Conservation (phyloP, 2,113 vertebrate species). For the Burhinus bistriatus region DNA sequence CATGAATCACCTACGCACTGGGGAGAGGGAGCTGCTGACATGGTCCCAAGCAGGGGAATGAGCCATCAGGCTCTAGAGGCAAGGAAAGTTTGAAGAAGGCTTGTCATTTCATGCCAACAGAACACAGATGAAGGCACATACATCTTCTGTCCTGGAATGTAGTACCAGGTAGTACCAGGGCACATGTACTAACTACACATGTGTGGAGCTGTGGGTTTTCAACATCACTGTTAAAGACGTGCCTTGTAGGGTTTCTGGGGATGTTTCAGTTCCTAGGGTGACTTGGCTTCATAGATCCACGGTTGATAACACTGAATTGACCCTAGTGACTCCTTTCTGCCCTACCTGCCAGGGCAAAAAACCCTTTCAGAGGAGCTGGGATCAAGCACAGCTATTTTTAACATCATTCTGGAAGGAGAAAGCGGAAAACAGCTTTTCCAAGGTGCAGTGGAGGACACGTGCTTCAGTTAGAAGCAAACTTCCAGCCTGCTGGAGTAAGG, state of each 20-base stretch:
- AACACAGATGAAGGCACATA: background rate
- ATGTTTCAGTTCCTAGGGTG: background rate
- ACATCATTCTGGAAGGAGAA: background rate
- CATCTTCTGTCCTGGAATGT: too few species aligned
- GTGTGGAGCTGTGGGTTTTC: background rate
- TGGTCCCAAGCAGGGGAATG: background rate
- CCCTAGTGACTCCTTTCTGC: background rate
- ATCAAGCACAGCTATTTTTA: background rate
- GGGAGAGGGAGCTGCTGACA: background rate
- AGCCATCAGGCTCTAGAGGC: background rate
- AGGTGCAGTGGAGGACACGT: background rate
- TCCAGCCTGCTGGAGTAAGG: background rate
- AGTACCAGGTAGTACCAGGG: fast-evolving
- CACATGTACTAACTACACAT: background rate
- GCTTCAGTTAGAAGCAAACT: background rate
- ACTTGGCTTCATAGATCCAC: background rate
- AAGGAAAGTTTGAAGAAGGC: background rate
- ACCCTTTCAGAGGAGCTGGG: background rate
- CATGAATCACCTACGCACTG: background rate
- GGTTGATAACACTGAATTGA: background rate
- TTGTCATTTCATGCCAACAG: background rate
- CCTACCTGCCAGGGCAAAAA: background rate
- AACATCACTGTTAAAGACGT: background rate
- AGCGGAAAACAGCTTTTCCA: background rate
- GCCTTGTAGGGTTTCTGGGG: background rate